A percentile compares a stretch with the other conserved stretches of the same genome.
These are phyloP conservation scores for Rhopalosiphum padi DNA, from an alignment of 1,140 invertebrate genomes.

Conservation along the genomic window DNA sequence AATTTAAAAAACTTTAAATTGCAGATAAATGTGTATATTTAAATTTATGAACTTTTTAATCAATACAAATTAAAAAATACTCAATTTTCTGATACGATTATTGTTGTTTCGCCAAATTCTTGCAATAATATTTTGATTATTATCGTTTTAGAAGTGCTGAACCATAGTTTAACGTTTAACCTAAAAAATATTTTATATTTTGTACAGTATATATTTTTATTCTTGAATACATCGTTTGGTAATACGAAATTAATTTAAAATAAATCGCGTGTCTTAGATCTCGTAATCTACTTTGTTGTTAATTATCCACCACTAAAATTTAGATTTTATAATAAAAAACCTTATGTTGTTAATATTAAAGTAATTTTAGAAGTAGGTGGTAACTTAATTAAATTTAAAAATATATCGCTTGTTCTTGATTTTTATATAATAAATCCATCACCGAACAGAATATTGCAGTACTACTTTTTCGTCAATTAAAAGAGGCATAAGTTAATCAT, in stretches of 20 bases:
- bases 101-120: not conserved
- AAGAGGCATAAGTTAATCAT: not conserved
- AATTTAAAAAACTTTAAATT: constrained; percentile 2
- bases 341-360: not conserved
- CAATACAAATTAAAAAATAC: not conserved
- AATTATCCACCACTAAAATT: not conserved
- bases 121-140: not conserved
- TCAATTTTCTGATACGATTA: not conserved
- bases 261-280: not conserved
- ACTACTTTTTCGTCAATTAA: not conserved
- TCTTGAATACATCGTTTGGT: too few species aligned
- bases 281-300: not conserved
- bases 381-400: not conserved
- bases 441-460: not conserved
- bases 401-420: not conserved
- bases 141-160: not conserved
- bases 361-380: not conserved
- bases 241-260: not conserved
- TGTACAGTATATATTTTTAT: not conserved
- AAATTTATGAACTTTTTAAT: not conserved
- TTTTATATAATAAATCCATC: not conserved
- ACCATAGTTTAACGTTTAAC: not conserved
- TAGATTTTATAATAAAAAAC: not conserved
- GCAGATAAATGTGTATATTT: not conserved
- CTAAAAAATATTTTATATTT: not conserved